Evolutionary conservation across 35 echinoderm and acorn worm genomes (phyloP).

Genomic region (Acanthaster planci): DNA sequence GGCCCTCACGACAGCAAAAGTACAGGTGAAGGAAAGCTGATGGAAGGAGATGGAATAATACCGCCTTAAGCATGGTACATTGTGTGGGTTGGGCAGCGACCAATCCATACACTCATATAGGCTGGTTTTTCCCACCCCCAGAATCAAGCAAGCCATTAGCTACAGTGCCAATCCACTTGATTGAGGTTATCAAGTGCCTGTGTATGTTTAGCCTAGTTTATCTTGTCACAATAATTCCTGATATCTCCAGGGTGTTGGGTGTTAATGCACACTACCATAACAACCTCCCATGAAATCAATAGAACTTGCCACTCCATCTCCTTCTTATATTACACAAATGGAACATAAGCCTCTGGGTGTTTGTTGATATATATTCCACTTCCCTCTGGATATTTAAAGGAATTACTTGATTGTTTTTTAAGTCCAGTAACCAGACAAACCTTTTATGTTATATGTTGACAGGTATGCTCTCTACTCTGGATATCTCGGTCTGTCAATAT

Average conservation of each 20-base stretch:
- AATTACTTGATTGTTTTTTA: conserved; percentile 21
- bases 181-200: conserved; percentile 3
- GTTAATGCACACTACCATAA: conserved; percentile 28
- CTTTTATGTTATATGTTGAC: no score
- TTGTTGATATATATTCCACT: conserved; percentile 25
- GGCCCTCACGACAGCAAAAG: no score
- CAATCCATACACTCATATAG: no score
- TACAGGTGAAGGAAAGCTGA: no score
- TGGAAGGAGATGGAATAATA: no score
- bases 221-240: conserved; percentile 31
- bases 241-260: not conserved
- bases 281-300: conserved; percentile 22
- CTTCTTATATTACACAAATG: conserved; percentile 28
- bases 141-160: conserved; percentile 5
- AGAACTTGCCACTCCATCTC: not conserved
- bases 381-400: conserved; percentile 19
- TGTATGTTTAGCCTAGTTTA: conserved; percentile 31
- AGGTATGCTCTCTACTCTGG: no score
- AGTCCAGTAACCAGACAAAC: not conserved
- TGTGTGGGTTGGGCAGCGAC: no score
- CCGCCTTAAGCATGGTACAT: no score
- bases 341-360: conserved; percentile 13
- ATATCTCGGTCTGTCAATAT: no score
- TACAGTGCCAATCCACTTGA: conserved; percentile 7
- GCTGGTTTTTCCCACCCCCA: no score